Conservation (phyloP, 2,113 vertebrate genomes). For the Ariopsis seemanni region DNA sequence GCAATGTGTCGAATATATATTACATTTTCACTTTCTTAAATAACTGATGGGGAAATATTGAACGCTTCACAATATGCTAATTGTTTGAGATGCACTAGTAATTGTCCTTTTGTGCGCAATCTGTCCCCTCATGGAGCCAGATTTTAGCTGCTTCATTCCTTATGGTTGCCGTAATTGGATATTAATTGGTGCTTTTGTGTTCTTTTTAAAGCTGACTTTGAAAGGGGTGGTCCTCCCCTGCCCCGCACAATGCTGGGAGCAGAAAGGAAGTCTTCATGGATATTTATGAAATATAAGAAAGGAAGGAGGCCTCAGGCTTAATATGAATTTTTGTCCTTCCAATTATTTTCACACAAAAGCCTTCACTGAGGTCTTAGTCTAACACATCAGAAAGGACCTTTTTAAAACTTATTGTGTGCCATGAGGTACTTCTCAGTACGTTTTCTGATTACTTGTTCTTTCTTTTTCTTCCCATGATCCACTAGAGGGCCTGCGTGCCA, state of each 20-base stretch:
- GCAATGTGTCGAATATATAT: no score
- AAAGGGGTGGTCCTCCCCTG: neutral
- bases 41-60: no score
- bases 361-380: neutral
- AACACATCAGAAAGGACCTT: neutral
- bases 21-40: no score
- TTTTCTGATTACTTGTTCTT: constrained; percentile 11
- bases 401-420: neutral
- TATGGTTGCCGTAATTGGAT: neutral
- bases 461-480: neutral
- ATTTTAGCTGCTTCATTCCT: neutral
- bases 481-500: constrained; percentile 39
- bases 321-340: neutral
- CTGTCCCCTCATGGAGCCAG: neutral
- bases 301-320: neutral
- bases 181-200: neutral
- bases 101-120: no score
- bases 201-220: neutral
- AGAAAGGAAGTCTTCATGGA: neutral
- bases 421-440: neutral
- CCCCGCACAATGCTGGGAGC: neutral
- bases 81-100: no score
- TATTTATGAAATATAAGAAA: neutral
- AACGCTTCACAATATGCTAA: no score
- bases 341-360: neutral